A percentile compares a stretch with the other conserved stretches of the same genome.
phyloP scores from a whole-genome alignment of 2,888 invertebrate genomes.

The Trachelus tabidus region DNA sequence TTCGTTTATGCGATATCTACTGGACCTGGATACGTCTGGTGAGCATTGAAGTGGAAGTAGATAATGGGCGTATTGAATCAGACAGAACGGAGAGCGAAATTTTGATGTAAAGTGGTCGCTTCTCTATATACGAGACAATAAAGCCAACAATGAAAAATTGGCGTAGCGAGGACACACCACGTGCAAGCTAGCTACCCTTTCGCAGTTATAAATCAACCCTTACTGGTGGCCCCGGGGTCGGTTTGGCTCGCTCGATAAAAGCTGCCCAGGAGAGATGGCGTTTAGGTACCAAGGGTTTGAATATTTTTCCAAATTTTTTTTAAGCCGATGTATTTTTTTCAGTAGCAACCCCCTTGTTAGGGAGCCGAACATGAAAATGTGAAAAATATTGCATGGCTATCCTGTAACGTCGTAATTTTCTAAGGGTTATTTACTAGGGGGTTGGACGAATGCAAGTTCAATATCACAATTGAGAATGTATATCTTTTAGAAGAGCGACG shows the following conservation, averaged over 20 bases:
- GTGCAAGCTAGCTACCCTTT: not conserved
- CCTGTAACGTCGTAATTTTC: not conserved
- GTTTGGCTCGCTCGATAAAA: constrained; percentile 17
- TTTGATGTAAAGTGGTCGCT: not conserved
- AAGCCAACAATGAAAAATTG: not conserved
- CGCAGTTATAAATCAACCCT: constrained; percentile 14
- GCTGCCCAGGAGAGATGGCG: constrained; percentile 6
- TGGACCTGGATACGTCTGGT: not conserved
- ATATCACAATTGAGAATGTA: not conserved
- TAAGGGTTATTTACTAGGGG: not conserved
- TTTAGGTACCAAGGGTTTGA: not conserved
- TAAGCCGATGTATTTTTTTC: not conserved
- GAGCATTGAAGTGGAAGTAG: not conserved
- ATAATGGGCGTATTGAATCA: not conserved
- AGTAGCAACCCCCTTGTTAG: not conserved
- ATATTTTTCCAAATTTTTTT: not conserved
- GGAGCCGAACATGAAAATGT: not conserved
- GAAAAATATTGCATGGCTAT: not conserved
- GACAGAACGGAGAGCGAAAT: not conserved
- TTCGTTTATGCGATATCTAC: not conserved
- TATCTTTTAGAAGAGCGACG: not conserved
- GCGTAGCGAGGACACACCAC: not conserved
- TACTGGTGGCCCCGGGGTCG: not conserved
- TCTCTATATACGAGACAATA: not conserved
- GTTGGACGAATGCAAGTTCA: not conserved